A percentile compares a stretch with the other conserved stretches of the same genome.
phyloP scores from a whole-genome alignment of 2,888 invertebrate species.

The Drosophila anceps region DNA sequence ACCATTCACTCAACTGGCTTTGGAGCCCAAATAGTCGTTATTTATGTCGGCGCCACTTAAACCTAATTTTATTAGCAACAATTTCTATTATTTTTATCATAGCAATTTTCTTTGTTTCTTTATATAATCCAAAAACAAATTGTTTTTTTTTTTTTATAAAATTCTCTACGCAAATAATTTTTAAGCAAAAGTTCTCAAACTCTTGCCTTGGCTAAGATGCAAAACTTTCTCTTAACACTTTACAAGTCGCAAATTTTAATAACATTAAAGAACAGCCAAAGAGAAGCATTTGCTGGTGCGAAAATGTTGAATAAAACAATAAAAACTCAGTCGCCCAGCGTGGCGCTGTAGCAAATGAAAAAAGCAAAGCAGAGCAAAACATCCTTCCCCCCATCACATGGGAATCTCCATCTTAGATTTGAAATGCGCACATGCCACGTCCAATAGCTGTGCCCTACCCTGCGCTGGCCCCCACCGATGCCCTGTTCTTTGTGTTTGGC shows the following conservation, averaged over 20 bases:
- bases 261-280: conserved; percentile 1
- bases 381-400: neutral
- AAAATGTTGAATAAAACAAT: conserved; percentile 37
- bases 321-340: conserved; percentile 21
- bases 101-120: too few species aligned
- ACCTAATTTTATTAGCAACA: neutral
- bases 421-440: conserved; percentile 45
- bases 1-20: neutral
- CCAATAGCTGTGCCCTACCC: conserved; percentile 21
- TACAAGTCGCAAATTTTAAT: conserved; percentile 1
- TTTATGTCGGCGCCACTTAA: neutral
- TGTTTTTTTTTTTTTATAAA: neutral
- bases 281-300: conserved; percentile 6
- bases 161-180: neutral
- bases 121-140: neutral
- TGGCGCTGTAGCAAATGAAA: neutral
- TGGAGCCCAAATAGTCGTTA: too few species aligned
- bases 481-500: conserved; percentile 33
- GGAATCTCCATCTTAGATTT: conserved; percentile 48
- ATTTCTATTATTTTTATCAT: neutral
- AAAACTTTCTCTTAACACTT: conserved; percentile 1
- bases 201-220: neutral
- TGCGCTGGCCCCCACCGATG: neutral
- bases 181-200: neutral
- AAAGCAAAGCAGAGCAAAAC: neutral